phyloP scores from a whole-genome alignment of 2,888 invertebrate genomes.

The Scelioninae gen. 1 region DNA sequence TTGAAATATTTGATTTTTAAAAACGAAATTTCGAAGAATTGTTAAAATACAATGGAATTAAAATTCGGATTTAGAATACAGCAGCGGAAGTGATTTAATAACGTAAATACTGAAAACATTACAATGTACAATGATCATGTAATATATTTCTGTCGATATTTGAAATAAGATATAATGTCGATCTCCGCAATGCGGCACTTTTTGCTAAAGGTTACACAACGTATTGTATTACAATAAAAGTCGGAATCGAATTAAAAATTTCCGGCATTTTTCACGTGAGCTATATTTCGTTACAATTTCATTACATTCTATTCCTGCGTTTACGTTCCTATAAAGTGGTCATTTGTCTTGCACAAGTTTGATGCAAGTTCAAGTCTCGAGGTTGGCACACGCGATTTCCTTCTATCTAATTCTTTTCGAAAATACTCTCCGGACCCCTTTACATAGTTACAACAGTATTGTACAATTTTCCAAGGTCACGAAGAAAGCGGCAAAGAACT shows the following conservation, averaged over 20 bases:
- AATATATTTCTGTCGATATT: constrained; percentile 4
- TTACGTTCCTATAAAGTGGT: too few species aligned
- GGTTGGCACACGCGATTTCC: not conserved
- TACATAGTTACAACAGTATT: not conserved
- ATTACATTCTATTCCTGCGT: too few species aligned
- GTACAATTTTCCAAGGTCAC: not conserved
- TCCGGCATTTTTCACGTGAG: not conserved
- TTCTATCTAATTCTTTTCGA: not conserved
- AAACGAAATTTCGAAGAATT: too few species aligned
- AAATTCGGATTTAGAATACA: constrained; percentile 6
- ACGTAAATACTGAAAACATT: constrained; percentile 13
- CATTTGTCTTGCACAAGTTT: too few species aligned
- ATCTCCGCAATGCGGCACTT: constrained; percentile 34
- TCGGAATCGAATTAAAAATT: not conserved
- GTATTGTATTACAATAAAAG: constrained; percentile 13
- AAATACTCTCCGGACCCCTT: not conserved
- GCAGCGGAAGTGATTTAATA: constrained; percentile 25
- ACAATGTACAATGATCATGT: constrained; percentile 2
- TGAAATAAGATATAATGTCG: constrained; percentile 14
- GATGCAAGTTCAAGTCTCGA: not conserved
- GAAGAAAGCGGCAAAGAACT: constrained; percentile 4
- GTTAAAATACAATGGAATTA: not conserved
- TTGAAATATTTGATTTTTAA: too few species aligned
- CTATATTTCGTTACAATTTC: not conserved
- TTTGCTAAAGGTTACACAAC: constrained; percentile 12